Conservation (phyloP, 2,888 invertebrate species). For the Agrilus mali region DNA sequence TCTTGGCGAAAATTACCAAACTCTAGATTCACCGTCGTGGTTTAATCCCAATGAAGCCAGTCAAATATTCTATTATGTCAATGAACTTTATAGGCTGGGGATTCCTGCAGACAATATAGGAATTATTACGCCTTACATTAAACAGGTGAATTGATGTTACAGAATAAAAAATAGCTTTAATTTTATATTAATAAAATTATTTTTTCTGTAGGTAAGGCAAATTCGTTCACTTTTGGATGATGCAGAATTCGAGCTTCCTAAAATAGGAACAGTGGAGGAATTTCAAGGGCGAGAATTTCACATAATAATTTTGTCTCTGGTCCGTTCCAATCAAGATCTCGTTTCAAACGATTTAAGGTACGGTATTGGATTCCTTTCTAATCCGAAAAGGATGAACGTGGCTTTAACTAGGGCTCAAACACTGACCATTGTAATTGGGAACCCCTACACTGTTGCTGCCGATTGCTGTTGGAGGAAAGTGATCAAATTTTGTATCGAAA, state of each 20-base stretch:
- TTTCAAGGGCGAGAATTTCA: conserved; percentile 73
- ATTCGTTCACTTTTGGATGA: conserved; percentile 42
- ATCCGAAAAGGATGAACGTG: conserved; percentile 76
- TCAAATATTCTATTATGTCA: conserved; percentile 48
- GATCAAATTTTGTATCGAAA: conserved; percentile 47
- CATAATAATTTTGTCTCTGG: conserved; percentile 62
- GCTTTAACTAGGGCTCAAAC: conserved; percentile 75
- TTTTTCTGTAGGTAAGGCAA: conserved; percentile 45
- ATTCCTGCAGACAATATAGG: conserved; percentile 64
- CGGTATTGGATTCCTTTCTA: conserved; percentile 60
- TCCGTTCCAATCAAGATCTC: conserved; percentile 38
- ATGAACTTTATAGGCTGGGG: conserved; percentile 51
- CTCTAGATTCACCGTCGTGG: conserved; percentile 75
- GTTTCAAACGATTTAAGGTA: conserved; percentile 36
- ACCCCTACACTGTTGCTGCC: conserved; percentile 55
- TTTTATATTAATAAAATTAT: too few species aligned
- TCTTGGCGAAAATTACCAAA: conserved; percentile 54
- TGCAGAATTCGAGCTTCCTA: conserved; percentile 41
- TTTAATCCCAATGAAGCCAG: conserved; percentile 75
- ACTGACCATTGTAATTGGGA: conserved; percentile 69
- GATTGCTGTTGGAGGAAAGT: conserved; percentile 60
- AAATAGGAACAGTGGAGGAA: conserved; percentile 74
- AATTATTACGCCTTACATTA: conserved; percentile 82
- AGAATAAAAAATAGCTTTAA: too few species aligned
- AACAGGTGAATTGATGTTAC: conserved; percentile 56